phyloP scores from a whole-genome alignment of 2,797 vertebrate species.

The Chrysocyon brachyurus region DNA sequence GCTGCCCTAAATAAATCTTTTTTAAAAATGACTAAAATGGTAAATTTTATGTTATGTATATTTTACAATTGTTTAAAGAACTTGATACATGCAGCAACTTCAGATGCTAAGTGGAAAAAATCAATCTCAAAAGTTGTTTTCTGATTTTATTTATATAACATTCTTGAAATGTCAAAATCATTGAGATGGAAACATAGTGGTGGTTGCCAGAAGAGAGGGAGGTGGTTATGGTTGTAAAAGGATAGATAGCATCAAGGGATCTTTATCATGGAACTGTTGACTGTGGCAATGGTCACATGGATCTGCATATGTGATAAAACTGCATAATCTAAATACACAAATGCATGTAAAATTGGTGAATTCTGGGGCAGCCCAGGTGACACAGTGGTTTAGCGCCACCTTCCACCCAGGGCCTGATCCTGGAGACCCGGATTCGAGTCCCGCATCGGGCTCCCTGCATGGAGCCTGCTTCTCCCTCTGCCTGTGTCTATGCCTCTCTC shows the following conservation, averaged over 20 bases:
- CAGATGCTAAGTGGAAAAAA: neutral
- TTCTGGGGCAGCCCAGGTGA: neutral
- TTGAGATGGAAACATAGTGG: neutral
- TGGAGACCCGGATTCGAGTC: no score
- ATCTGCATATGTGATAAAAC: neutral
- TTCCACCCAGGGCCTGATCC: no score
- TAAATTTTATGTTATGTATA: neutral
- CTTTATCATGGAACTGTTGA: neutral
- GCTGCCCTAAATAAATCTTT: neutral
- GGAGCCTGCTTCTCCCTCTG: no score
- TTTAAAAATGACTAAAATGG: neutral
- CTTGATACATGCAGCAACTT: neutral
- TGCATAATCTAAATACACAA: neutral
- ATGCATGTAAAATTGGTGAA: neutral
- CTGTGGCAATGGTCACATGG: neutral
- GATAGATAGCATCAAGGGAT: neutral
- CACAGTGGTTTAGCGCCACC: no score
- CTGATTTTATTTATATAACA: neutral
- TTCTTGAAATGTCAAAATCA: neutral
- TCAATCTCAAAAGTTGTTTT: neutral
- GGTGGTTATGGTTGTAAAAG: neutral
- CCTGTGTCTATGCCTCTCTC: no score
- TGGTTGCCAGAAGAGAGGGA: neutral
- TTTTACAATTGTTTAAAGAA: neutral
- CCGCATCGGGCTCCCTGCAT: no score